Base-by-base conservation (phyloP, 92 coral and sea anemone genomes). In the Parazoanthus swiftii region DNA sequence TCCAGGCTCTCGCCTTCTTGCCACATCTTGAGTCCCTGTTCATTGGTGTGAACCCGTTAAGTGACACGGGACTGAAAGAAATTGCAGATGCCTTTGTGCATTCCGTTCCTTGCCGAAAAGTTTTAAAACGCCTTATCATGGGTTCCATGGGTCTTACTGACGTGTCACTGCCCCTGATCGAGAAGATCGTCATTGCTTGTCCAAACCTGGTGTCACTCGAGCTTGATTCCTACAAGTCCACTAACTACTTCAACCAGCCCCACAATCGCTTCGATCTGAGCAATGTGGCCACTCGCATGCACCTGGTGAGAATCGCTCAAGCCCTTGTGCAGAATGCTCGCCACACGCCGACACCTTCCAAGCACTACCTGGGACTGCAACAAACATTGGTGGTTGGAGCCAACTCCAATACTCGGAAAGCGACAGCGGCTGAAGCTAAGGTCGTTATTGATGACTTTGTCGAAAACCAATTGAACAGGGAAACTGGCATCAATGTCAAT, bases 221-320 rank as follows among this genome's bases (percentile, higher is more conserved):
- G 74, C 92, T 91, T 2, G 93, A 82, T 82, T 89, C 92, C 86
- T 91, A 91, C 93, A 91, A 91, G 77, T 91, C 93, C 44, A 91
- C 93, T 72, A 91, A 85, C 86, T 91, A 91, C 81, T 91, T 91
- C 71, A 44, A 79, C 39, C 93, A 91, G 89, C 86, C 80, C 59
- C 93, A 89, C 86, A 91, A 91, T 42, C 92, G 93, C 85, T 91
- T 91, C 50, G 81, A 91, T 54, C 92, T 91, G 33, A 56, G 36
- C 33, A 89, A 91, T 44, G 73, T 18, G 25, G 23, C 86, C 5
- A 91, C 93, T 14, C 42, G 92, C 58, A 44, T 21, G 46, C 82
- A 77, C 39, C 72, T 91, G 72, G 76, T 56, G n/a, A 67, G 73
- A 23, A 89, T 91, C 43, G 92, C 93, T 8, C 74, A 79, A 44